Conservation (phyloP, 2,113 vertebrate species). For the Centropus bengalensis region DNA sequence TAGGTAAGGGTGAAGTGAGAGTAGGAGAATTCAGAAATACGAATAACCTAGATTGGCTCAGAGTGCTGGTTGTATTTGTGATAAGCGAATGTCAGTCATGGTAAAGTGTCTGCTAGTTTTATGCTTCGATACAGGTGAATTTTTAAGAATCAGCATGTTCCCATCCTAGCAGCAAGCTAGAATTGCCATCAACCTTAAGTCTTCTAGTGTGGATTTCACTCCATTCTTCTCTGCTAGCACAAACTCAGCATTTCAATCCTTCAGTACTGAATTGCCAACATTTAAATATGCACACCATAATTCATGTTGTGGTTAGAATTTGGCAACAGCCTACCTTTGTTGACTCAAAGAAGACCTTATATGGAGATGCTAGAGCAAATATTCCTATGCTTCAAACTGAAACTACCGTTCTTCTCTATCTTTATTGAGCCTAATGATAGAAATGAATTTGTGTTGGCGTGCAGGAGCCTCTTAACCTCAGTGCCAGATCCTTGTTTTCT, state of each 20-base stretch:
- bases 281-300: conserved; percentile 30
- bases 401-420: background rate
- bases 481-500: background rate
- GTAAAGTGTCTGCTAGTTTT: background rate
- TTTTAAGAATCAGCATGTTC: background rate
- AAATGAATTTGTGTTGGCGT: background rate
- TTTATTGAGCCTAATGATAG: background rate
- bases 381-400: background rate
- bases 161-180: background rate
- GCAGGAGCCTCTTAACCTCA: background rate
- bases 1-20: background rate
- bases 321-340: conserved; percentile 35
- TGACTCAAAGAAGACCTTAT: conserved; percentile 53
- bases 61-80: background rate
- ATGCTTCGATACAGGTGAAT: background rate
- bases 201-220: background rate
- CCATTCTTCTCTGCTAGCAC: background rate
- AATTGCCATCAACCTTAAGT: background rate
- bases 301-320: conserved; percentile 38
- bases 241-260: background rate
- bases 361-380: conserved; percentile 31
- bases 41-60: background rate
- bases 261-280: background rate
- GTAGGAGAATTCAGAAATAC: background rate
- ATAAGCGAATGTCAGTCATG: background rate